Base-by-base conservation (phyloP, 2,888 invertebrate species). In the Cephus spinipes region DNA sequence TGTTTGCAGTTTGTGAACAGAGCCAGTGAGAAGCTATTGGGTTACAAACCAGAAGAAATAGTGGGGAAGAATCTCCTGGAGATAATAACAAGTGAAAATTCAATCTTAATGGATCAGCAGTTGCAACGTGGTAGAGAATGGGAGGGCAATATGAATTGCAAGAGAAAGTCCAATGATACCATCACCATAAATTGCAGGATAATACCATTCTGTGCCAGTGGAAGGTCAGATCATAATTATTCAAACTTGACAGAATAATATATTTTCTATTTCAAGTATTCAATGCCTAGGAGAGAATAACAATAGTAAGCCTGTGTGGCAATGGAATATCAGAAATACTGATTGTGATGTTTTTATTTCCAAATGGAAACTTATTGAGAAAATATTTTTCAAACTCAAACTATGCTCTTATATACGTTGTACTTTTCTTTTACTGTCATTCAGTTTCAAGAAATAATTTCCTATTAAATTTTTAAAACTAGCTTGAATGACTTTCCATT, bases 11-110 rank as follows among this genome's bases (percentile, higher is more conserved):
- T 97, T 90, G 95, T 97, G 84, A 98, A 98, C 92, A 95, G 96
- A 87, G 95, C 97, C 33, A 96, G 96, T 92, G 97, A 97, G 92
- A 95, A 96, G 81, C 93, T 96, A 83, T 93, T 98, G 82, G 97
- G 98, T 69, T 95, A 94, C 91, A 93, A 94, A 84, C 93, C 93
- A 85, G 94, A 94, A 76, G 95, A 95, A 81, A 91, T 95, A 40
- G 85, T 94, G 33, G 95, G 94, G 23, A 94, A 93, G 89, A 93
- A 93, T 85, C 92, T 95, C 30, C 92, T 93, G 81, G 94, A 95
- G 78, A 87, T 94, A 77, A 92, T 92, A 79, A 91, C 92, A 76
- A 92, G 92, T 81, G 93, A 94, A 88, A 93, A 88, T 90, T 87
- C 92, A 89, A 88, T 93, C 87, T 90, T 93, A 89, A 94, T 95